These are phyloP conservation scores for Bombus pyrosoma DNA, from an alignment of 1,140 invertebrate species.

Conservation along the genomic window DNA sequence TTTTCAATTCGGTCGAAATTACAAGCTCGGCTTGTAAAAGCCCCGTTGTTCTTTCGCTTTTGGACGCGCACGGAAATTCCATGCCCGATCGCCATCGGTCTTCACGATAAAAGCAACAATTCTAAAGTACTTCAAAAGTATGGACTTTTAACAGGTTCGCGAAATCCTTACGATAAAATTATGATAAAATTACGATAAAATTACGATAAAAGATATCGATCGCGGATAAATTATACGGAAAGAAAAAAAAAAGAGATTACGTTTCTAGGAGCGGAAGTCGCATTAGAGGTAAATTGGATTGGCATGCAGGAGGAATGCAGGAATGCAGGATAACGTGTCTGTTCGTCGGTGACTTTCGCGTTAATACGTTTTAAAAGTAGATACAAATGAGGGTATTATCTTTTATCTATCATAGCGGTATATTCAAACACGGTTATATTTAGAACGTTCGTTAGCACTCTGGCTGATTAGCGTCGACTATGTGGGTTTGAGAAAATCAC, in stretches of 20 bases:
- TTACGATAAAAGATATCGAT: too few species aligned
- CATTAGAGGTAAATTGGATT: not conserved
- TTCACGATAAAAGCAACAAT: not conserved
- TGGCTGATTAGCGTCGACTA: constrained; percentile 52
- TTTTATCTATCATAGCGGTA: constrained; percentile 76
- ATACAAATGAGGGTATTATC: constrained; percentile 76
- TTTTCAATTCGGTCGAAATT: not conserved
- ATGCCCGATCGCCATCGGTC: too few species aligned
- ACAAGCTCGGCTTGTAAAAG: not conserved
- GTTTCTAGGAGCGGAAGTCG: not conserved
- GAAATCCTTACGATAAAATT: too few species aligned
- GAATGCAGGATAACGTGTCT: constrained; percentile 31
- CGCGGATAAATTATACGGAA: too few species aligned
- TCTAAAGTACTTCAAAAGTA: too few species aligned
- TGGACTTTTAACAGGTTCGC: too few species aligned
- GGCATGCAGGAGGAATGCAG: constrained; percentile 32
- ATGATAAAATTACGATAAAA: too few species aligned
- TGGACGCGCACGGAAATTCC: not conserved
- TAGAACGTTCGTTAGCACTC: constrained; percentile 69
- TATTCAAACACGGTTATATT: constrained; percentile 68
- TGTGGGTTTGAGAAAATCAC: constrained; percentile 57
- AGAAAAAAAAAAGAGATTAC: too few species aligned
- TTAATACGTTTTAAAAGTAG: constrained; percentile 44
- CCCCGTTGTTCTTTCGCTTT: constrained; percentile 17
- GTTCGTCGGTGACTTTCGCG: constrained; percentile 31